phyloP scores from a whole-genome alignment of 2,113 vertebrate genomes.

The Neotoma lepida region DNA sequence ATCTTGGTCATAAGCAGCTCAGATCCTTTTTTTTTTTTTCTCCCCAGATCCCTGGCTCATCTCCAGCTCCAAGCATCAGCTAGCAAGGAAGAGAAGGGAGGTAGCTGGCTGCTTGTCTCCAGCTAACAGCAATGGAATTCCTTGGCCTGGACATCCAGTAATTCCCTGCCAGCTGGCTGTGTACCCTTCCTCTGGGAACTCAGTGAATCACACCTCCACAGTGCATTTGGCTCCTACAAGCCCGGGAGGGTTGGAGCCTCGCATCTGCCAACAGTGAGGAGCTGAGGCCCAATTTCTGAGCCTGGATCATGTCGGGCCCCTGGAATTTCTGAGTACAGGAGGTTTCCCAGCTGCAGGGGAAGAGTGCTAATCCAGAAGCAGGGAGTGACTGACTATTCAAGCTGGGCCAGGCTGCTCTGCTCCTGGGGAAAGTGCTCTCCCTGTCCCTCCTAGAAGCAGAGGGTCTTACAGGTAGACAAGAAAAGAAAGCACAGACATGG shows the following conservation, averaged over 20 bases:
- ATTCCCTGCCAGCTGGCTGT: slow-evolving; percentile 68
- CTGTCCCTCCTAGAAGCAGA: no score
- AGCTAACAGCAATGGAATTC: slow-evolving; percentile 71
- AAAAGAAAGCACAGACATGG: background rate
- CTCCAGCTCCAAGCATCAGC: background rate
- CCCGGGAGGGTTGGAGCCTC: slow-evolving; percentile 31
- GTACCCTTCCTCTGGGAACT: slow-evolving; percentile 61
- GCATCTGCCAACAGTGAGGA: slow-evolving; percentile 45
- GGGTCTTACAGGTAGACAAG: background rate
- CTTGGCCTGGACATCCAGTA: slow-evolving; percentile 66
- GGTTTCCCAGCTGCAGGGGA: slow-evolving; percentile 37
- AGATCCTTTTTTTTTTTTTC: background rate
- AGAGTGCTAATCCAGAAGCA: background rate
- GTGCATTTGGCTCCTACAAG: slow-evolving; percentile 26
- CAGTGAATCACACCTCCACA: slow-evolving; percentile 74
- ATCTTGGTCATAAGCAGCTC: background rate
- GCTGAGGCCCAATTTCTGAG: slow-evolving; percentile 29
- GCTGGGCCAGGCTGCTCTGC: background rate
- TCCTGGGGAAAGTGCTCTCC: background rate
- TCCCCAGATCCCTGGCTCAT: background rate
- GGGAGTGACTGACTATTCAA: accelerated
- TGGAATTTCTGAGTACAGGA: slow-evolving; percentile 38
- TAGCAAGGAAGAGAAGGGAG: slow-evolving; percentile 47
- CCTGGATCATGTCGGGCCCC: background rate
- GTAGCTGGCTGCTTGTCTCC: slow-evolving; percentile 56